Conservation (phyloP, 35 echinoderm and acorn worm genomes). For the Chiridota heheva region DNA sequence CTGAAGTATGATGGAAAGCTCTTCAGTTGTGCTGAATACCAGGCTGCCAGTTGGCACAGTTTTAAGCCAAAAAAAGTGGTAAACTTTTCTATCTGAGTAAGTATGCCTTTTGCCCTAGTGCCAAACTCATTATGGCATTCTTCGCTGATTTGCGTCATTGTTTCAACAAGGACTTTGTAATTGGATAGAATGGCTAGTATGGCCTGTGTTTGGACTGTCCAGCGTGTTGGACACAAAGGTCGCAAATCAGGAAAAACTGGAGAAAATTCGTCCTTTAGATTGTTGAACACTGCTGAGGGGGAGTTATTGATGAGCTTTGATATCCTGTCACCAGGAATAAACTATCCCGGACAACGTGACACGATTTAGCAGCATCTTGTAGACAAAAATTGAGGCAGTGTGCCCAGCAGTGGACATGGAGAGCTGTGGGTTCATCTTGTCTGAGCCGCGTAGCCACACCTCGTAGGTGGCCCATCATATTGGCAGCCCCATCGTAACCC, state of each 20-base stretch:
- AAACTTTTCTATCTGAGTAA: constrained; percentile 10
- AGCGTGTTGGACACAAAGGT: constrained; percentile 47
- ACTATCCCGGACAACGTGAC: not conserved
- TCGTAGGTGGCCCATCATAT: constrained; percentile 23
- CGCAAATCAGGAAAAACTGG: not conserved
- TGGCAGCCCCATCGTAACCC: constrained; percentile 45
- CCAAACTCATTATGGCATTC: constrained; percentile 27
- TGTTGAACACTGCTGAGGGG: not conserved
- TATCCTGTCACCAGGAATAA: constrained; percentile 6
- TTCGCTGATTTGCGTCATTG: constrained; percentile 15
- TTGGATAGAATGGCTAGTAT: constrained; percentile 40
- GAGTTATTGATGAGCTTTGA: constrained; percentile 35
- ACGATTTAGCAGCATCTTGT: constrained; percentile 9
- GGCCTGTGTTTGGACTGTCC: constrained; percentile 45
- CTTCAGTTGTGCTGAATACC: constrained; percentile 16
- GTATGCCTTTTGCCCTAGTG: not conserved
- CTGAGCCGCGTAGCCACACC: constrained; percentile 19
- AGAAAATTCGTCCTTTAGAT: not conserved
- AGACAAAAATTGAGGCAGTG: constrained; percentile 53
- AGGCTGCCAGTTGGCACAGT: not conserved
- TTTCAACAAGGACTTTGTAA: constrained; percentile 8
- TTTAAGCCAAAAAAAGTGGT: constrained; percentile 18
- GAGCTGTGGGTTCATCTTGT: constrained; percentile 20
- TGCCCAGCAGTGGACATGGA: constrained; percentile 45
- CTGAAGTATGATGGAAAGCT: constrained; percentile 12